phyloP scores from a whole-genome alignment of 2,888 invertebrate genomes.

The Netelia melanura region DNA sequence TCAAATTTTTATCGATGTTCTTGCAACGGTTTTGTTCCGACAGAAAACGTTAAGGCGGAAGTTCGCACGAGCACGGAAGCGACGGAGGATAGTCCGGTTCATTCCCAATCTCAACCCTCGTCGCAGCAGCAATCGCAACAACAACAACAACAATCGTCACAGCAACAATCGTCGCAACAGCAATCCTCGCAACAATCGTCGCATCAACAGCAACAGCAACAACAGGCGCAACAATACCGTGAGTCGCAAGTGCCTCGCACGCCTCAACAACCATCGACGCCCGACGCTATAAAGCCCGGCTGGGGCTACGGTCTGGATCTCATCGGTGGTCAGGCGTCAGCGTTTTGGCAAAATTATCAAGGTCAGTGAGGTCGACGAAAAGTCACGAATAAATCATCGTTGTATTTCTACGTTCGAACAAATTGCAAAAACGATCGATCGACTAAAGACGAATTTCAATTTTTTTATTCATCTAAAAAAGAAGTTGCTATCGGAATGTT shows the following conservation, averaged over 20 bases:
- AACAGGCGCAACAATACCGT: conserved; percentile 84
- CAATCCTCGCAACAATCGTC: conserved; percentile 75
- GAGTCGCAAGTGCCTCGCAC: conserved; percentile 82
- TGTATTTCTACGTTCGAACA: no score
- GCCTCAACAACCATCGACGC: conserved; percentile 83
- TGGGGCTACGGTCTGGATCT: conserved; percentile 93
- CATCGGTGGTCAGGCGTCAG: conserved; percentile 92
- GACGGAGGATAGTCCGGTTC: conserved; percentile 82
- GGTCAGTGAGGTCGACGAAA: conserved; percentile 86
- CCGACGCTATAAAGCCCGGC: conserved; percentile 85
- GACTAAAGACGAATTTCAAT: no score
- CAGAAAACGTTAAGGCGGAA: conserved; percentile 82
- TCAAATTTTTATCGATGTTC: conserved; percentile 5
- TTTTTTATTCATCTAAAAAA: no score
- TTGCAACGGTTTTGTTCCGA: conserved; percentile 15
- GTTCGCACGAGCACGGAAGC: conserved; percentile 81
- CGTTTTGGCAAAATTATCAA: conserved; percentile 97
- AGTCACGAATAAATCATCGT: no score
- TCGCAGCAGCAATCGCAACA: conserved; percentile 80
- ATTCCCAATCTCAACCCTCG: conserved; percentile 76
- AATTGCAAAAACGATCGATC: no score
- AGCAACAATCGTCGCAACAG: conserved; percentile 76
- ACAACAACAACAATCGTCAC: conserved; percentile 80
- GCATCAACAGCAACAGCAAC: conserved; percentile 81
- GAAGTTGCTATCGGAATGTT: no score